Percentiles rank a stretch among this genome's conserved stretches.
phyloP scores from a whole-genome alignment of 2,797 vertebrate species.

The Luscinia luscinia region DNA sequence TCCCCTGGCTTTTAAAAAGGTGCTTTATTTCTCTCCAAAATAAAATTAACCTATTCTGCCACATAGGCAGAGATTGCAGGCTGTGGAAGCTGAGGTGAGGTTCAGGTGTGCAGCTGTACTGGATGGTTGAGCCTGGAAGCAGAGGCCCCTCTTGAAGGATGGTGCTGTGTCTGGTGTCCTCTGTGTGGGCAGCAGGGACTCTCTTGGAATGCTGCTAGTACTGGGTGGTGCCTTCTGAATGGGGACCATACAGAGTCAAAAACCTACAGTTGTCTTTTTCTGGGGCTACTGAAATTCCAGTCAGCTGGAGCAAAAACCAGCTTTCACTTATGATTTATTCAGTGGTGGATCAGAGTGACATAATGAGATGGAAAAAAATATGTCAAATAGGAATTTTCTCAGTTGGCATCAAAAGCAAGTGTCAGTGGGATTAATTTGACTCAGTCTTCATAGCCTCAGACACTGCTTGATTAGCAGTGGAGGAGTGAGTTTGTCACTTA shows the following conservation, averaged over 20 bases:
- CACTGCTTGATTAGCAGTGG: not conserved
- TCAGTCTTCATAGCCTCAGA: not conserved
- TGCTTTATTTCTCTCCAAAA: not conserved
- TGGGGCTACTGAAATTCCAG: not conserved
- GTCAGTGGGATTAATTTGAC: not conserved
- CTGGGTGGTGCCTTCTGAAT: not conserved
- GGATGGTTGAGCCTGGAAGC: not conserved
- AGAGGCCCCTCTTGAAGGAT: not conserved
- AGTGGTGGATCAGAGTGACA: not conserved
- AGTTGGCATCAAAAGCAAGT: not conserved
- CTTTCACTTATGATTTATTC: not conserved
- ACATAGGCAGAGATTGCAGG: rapidly evolving
- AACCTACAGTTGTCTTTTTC: not conserved
- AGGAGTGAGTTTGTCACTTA: not conserved
- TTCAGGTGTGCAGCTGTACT: not conserved
- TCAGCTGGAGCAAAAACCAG: not conserved
- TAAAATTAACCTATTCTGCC: not conserved
- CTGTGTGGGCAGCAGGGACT: not conserved
- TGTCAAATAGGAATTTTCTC: not conserved
- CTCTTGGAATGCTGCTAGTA: not conserved
- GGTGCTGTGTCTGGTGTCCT: rapidly evolving
- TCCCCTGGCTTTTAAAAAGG: not conserved
- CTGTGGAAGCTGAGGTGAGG: not conserved
- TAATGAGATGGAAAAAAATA: not conserved
- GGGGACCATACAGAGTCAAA: rapidly evolving